Percentiles rank a stretch among this genome's conserved stretches.
These are phyloP conservation scores for Macrotis lagotis DNA, from an alignment of 2,113 vertebrate species.

Conservation along the genomic window DNA sequence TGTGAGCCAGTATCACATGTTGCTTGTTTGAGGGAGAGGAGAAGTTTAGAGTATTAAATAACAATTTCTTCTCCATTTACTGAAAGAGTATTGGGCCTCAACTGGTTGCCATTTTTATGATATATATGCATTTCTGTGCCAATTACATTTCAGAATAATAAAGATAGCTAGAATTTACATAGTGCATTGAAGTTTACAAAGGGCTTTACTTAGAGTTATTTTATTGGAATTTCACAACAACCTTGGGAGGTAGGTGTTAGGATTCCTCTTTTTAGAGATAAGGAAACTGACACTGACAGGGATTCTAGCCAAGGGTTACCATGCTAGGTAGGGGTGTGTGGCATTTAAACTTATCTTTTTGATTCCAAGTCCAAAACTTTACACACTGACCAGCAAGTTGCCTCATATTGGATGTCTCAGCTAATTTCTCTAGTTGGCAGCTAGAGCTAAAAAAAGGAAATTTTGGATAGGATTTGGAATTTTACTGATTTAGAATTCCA, in stretches of 20 bases:
- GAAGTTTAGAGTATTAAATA: not conserved
- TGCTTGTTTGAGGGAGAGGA: not conserved
- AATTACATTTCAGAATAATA: slow-evolving; percentile 19
- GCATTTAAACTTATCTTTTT: not conserved
- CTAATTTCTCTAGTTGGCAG: slow-evolving; percentile 10
- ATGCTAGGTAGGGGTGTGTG: not conserved
- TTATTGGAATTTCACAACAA: not conserved
- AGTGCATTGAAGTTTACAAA: not conserved
- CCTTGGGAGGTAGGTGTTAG: not conserved
- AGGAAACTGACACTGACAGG: not conserved
- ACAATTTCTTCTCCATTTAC: not conserved
- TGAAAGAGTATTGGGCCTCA: not conserved
- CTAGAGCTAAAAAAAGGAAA: slow-evolving; percentile 32
- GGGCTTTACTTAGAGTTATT: not conserved
- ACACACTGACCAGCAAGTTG: not conserved
- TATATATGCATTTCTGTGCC: not conserved
- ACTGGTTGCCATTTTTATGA: not conserved
- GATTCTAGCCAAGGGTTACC: not conserved
- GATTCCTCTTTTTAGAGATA: not conserved
- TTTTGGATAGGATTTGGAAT: slow-evolving; percentile 38
- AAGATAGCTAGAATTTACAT: not conserved
- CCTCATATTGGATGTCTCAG: not conserved
- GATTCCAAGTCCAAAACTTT: not conserved
- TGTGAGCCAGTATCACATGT: not conserved
- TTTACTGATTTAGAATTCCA: slow-evolving; percentile 42